Conservation (phyloP, 2,113 vertebrate species). For the Leptobrachium ailaonicum region DNA sequence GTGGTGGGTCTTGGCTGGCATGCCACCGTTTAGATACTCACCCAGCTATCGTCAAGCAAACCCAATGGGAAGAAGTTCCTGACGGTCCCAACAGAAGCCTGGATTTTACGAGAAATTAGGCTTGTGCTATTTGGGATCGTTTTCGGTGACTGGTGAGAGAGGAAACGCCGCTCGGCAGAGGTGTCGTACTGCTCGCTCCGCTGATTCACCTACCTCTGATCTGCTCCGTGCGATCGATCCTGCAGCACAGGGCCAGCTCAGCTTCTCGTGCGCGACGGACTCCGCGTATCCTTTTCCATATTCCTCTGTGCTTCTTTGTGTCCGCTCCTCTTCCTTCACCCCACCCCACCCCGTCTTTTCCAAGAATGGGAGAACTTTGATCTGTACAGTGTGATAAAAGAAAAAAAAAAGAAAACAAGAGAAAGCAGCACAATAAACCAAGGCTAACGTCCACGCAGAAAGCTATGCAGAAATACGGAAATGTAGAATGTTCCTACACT, state of each 20-base stretch:
- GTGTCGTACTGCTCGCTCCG: too few species aligned
- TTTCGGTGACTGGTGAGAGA: too few species aligned
- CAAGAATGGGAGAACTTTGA: constrained; percentile 4
- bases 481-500: too few species aligned
- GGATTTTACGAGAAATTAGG: too few species aligned
- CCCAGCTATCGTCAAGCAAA: too few species aligned
- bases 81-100: too few species aligned
- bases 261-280: neutral
- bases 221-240: neutral
- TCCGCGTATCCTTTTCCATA: neutral
- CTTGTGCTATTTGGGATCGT: too few species aligned
- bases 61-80: neutral
- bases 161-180: too few species aligned
- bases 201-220: neutral
- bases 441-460: neutral
- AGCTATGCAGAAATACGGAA: too few species aligned
- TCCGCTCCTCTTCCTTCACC: neutral
- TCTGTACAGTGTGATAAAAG: constrained; percentile 2
- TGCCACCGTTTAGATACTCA: too few species aligned
- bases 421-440: neutral
- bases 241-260: neutral
- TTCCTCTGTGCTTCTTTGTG: neutral
- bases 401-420: too few species aligned
- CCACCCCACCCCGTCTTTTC: neutral
- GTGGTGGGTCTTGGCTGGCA: too few species aligned